Percentiles rank a stretch among this genome's conserved stretches.
These are phyloP conservation scores for Paraescarpia echinospica DNA, from an alignment of 1,140 invertebrate genomes.

Conservation along the genomic window DNA sequence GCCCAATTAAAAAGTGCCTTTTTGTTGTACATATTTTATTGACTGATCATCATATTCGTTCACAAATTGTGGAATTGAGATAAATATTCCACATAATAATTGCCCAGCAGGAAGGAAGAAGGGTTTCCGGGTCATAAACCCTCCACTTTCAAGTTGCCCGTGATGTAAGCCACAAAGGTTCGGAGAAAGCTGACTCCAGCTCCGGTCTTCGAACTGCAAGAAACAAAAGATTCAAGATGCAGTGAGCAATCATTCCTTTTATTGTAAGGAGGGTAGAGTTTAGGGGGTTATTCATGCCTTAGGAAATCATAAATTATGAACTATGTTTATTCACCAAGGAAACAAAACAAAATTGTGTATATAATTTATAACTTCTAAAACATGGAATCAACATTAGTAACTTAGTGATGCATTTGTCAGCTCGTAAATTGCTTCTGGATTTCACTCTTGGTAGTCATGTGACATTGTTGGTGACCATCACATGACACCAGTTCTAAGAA, in stretches of 20 bases:
- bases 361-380: too few species aligned
- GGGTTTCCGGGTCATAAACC: background rate
- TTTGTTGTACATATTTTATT: background rate
- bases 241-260: background rate
- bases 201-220: background rate
- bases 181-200: background rate
- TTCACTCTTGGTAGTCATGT: too few species aligned
- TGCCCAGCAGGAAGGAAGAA: background rate
- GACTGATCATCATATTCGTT: background rate
- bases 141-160: constrained; percentile 4
- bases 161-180: constrained; percentile 2
- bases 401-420: too few species aligned
- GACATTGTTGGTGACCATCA: too few species aligned
- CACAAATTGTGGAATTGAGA: background rate
- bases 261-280: too few species aligned
- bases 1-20: background rate
- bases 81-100: background rate
- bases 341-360: too few species aligned
- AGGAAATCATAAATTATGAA: too few species aligned
- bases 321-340: too few species aligned
- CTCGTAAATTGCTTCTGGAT: too few species aligned
- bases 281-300: too few species aligned
- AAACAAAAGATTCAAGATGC: background rate
- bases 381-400: too few species aligned
- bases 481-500: too few species aligned